phyloP scores from a whole-genome alignment of 2,888 invertebrate genomes.

The Plagiodera versicolora region DNA sequence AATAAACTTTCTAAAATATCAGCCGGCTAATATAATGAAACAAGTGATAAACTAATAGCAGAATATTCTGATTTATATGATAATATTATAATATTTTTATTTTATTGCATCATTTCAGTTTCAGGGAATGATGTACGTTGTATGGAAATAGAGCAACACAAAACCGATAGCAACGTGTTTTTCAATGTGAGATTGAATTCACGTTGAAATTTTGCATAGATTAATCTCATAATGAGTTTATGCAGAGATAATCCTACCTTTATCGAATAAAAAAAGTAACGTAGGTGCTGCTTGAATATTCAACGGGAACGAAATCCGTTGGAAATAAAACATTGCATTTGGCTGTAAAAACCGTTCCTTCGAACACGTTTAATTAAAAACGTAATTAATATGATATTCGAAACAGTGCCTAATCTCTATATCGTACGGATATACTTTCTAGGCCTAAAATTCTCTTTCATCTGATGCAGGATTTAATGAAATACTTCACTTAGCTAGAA shows the following conservation, averaged over 20 bases:
- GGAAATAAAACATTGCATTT: background rate
- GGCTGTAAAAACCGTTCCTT: background rate
- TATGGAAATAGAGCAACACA: too few relatives aligned
- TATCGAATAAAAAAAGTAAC: too few relatives aligned
- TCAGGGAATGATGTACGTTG: too few relatives aligned
- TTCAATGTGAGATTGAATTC: background rate
- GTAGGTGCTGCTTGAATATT: background rate
- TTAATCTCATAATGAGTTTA: too few relatives aligned
- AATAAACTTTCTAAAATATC: constrained; percentile 1
- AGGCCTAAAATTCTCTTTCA: too few relatives aligned
- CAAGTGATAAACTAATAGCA: background rate
- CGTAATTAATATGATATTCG: background rate
- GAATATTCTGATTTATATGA: background rate
- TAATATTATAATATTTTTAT: background rate
- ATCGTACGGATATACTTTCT: too few relatives aligned
- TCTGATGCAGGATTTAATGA: too few relatives aligned
- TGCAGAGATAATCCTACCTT: too few relatives aligned
- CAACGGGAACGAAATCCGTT: background rate
- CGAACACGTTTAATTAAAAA: background rate
- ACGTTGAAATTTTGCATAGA: too few relatives aligned
- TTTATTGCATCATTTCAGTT: background rate
- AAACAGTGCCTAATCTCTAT: too few relatives aligned
- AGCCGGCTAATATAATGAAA: constrained; percentile 8
- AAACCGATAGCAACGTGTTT: background rate
- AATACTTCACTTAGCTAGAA: too few relatives aligned